Conservation (phyloP, 2,888 invertebrate species). For the Fragum fragum region DNA sequence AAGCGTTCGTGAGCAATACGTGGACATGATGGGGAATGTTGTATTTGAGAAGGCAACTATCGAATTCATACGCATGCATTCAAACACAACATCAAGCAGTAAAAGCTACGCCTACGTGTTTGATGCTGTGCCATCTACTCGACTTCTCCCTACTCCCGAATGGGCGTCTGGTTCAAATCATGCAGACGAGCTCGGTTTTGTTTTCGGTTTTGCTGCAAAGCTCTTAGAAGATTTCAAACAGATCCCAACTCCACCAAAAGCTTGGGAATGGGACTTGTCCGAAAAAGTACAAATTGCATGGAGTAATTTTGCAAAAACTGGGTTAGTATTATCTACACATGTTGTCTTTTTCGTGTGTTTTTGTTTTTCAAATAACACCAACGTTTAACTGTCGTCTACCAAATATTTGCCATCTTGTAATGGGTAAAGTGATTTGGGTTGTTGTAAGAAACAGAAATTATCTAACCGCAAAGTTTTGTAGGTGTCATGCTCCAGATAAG, state of each 20-base stretch:
- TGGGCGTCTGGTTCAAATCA: slow-evolving; percentile 22
- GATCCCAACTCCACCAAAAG: not conserved
- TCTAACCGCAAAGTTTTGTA: too few relatives aligned
- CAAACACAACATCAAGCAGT: not conserved
- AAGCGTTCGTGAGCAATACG: slow-evolving; percentile 1
- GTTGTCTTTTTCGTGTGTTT: too few relatives aligned
- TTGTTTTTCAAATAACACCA: too few relatives aligned
- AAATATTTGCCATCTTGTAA: too few relatives aligned
- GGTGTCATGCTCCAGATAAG: too few relatives aligned
- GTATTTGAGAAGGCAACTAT: slow-evolving; percentile 14
- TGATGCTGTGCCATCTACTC: not conserved
- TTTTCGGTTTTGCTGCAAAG: slow-evolving; percentile 20
- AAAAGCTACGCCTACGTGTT: slow-evolving; percentile 10
- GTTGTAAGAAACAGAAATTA: too few relatives aligned
- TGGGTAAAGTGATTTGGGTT: too few relatives aligned
- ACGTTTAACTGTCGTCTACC: too few relatives aligned
- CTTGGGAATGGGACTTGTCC: slow-evolving; percentile 25
- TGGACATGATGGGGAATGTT: slow-evolving; percentile 4
- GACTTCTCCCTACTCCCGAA: slow-evolving; percentile 6
- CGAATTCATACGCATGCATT: slow-evolving; percentile 11
- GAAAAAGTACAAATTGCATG: not conserved
- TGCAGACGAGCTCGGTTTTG: slow-evolving; percentile 30
- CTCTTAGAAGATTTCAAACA: slow-evolving; percentile 2
- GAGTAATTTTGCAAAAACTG: slow-evolving; percentile 32
- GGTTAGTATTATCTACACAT: not conserved